phyloP scores from a whole-genome alignment of 1,140 invertebrate genomes.

The Aphelinus certus region DNA sequence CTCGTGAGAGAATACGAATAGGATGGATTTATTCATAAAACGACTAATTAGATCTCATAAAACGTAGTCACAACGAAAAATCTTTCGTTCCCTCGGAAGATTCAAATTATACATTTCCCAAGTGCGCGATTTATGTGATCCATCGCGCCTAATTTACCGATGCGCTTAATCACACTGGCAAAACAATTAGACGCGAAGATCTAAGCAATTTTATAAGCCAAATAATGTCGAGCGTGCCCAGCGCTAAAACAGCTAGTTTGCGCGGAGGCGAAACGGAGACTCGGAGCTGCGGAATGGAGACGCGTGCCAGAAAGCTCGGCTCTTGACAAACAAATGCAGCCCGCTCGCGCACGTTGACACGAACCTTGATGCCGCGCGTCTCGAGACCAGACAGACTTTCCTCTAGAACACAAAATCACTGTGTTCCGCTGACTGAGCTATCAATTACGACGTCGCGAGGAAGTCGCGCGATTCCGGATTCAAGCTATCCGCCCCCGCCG shows the following conservation, averaged over 20 bases:
- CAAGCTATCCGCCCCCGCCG: too few relatives aligned
- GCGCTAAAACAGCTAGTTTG: slow-evolving; percentile 8
- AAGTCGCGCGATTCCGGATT: too few relatives aligned
- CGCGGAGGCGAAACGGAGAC: neutral
- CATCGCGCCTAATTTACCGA: too few relatives aligned
- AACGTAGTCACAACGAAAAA: too few relatives aligned
- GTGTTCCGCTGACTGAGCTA: slow-evolving; percentile 3
- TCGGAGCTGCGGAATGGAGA: neutral
- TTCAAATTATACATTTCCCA: too few relatives aligned
- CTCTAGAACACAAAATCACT: slow-evolving; percentile 18
- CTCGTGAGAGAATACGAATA: too few relatives aligned
- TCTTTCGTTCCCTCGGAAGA: too few relatives aligned
- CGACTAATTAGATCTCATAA: too few relatives aligned
- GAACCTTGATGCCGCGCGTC: neutral
- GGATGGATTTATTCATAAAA: too few relatives aligned
- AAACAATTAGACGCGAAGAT: slow-evolving; percentile 5
- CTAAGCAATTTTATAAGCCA: slow-evolving; percentile 10
- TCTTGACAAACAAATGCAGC: slow-evolving; percentile 7
- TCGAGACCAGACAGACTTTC: neutral
- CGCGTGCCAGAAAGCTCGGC: slow-evolving; percentile 9
- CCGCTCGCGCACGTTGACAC: neutral
- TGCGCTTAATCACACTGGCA: neutral
- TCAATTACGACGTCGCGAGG: slow-evolving; percentile 6
- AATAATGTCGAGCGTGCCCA: slow-evolving; percentile 6
- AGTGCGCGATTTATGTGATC: too few relatives aligned